These are phyloP conservation scores for Daphoenositta chrysoptera DNA, from an alignment of 2,113 vertebrate species.

Conservation along the genomic window DNA sequence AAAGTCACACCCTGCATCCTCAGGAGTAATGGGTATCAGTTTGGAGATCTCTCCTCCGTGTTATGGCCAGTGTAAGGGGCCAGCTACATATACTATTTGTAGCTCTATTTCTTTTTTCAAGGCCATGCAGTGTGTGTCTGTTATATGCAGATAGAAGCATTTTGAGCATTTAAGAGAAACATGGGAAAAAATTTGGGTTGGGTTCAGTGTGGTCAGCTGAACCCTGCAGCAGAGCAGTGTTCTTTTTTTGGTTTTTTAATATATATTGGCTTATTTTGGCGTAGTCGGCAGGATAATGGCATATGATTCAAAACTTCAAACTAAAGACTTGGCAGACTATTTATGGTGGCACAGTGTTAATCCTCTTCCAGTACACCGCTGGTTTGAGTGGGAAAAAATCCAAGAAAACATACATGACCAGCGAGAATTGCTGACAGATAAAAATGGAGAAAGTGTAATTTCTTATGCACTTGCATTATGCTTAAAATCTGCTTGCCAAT, in stretches of 20 bases:
- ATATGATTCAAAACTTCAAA: too few relatives aligned
- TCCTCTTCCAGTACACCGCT: too few relatives aligned
- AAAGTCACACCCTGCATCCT: not conserved
- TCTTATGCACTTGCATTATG: too few relatives aligned
- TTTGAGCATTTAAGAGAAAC: not conserved
- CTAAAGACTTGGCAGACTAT: too few relatives aligned
- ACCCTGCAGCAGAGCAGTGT: not conserved
- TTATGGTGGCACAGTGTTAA: too few relatives aligned
- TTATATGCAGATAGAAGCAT: not conserved
- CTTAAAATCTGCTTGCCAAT: too few relatives aligned
- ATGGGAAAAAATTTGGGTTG: not conserved
- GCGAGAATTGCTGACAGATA: too few relatives aligned
- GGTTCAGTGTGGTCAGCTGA: not conserved
- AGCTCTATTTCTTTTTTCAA: not conserved
- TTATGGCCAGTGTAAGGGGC: not conserved
- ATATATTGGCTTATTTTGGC: not conserved
- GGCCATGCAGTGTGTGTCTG: not conserved
- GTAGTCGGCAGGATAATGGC: too few relatives aligned
- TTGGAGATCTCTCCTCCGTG: not conserved
- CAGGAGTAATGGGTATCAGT: not conserved
- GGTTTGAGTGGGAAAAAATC: too few relatives aligned
- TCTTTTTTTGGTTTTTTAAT: not conserved
- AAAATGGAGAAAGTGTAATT: too few relatives aligned
- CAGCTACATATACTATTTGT: not conserved
- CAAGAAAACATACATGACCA: too few relatives aligned